These are phyloP conservation scores for Nebria ingens DNA, from an alignment of 1,140 invertebrate species.

Conservation along the genomic window DNA sequence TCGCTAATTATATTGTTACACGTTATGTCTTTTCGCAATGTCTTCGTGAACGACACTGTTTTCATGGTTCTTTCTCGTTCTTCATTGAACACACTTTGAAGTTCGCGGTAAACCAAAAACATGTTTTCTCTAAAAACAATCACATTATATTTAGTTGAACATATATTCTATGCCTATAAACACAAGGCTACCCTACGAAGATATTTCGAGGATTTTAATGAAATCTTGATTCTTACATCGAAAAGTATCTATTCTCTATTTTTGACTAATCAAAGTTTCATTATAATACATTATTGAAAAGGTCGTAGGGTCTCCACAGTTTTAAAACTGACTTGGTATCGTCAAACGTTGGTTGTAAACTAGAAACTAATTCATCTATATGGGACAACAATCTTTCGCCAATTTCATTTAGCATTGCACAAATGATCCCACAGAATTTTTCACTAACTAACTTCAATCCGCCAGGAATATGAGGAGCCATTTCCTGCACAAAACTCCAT, in stretches of 20 bases:
- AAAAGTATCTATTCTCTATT: no score
- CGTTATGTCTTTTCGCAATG: conserved; percentile 58
- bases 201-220: no score
- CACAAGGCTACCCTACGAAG: no score
- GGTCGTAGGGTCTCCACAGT: no score
- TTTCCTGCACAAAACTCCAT: conserved; percentile 63
- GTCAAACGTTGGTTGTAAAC: conserved; percentile 21
- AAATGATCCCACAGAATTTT: conserved; percentile 51
- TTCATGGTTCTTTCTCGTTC: conserved; percentile 70
- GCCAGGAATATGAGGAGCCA: conserved; percentile 56
- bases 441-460: conserved; percentile 54
- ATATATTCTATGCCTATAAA: no score
- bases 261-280: no score
- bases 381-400: conserved; percentile 39
- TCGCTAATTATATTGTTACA: conserved; percentile 30
- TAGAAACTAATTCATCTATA: conserved; percentile 37
- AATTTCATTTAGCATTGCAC: conserved; percentile 40
- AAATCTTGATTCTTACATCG: conserved; percentile 7
- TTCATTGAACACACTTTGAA: conserved; percentile 66
- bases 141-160: no score
- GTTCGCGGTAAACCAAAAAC: conserved; percentile 61
- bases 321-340: conserved; percentile 29
- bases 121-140: conserved; percentile 48
- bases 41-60: conserved; percentile 67
- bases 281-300: no score